Conservation (phyloP, 2,888 invertebrate species). For the Steinernema carpocapsae region DNA sequence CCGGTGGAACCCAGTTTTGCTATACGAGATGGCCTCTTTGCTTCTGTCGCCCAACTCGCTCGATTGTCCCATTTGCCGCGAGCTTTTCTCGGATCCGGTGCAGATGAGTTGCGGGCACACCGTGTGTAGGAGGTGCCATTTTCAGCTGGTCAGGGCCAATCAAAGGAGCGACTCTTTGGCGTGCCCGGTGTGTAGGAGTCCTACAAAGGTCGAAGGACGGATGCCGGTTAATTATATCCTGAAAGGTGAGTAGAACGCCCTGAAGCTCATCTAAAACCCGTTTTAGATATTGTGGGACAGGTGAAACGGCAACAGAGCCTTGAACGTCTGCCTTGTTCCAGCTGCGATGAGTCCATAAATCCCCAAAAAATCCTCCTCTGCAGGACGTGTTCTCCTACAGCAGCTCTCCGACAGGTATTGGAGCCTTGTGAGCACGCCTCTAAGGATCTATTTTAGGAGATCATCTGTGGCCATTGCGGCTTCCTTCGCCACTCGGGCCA, state of each 20-base stretch:
- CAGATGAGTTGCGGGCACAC: constrained; percentile 13
- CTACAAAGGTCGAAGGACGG: background rate
- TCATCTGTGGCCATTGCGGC: constrained; percentile 15
- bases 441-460: background rate
- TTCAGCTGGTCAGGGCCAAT: background rate
- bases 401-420: background rate
- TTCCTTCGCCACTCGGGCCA: background rate
- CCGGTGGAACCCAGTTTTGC: background rate
- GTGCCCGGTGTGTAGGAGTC: constrained; percentile 7
- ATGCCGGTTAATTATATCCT: background rate
- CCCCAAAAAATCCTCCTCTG: background rate
- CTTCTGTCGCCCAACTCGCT: constrained; percentile 8
- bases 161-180: background rate
- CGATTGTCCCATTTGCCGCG: constrained; percentile 3
- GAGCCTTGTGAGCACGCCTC: background rate
- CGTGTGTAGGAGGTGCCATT: background rate
- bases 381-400: background rate
- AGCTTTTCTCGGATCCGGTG: background rate
- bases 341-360: background rate
- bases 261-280: no score
- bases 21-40: background rate
- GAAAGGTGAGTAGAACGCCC: constrained; percentile 1
- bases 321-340: background rate
- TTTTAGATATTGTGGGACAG: constrained; percentile 11
- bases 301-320: background rate